phyloP scores from a whole-genome alignment of 2,888 invertebrate genomes.

The Melangyna quadrimaculata region DNA sequence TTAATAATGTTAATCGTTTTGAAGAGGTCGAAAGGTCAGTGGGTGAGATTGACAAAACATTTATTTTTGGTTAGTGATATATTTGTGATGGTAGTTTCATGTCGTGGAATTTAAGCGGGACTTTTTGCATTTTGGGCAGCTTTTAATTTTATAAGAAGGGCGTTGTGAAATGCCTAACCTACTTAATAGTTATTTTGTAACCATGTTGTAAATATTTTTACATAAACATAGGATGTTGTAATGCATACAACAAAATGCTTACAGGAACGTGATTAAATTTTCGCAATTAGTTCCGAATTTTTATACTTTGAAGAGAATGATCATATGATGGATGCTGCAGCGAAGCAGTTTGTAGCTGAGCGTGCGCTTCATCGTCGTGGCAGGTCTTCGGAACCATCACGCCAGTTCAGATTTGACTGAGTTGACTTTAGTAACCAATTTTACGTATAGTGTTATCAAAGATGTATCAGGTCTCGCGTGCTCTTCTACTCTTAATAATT shows the following conservation, averaged over 20 bases:
- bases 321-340: no score
- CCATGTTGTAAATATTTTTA: not conserved
- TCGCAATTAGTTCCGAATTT: no score
- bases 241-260: not conserved
- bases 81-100: not conserved
- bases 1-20: conserved; percentile 22
- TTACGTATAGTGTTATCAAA: no score
- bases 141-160: not conserved
- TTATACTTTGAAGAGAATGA: no score
- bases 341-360: no score
- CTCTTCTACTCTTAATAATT: no score
- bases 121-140: not conserved
- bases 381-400: no score
- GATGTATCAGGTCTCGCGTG: no score
- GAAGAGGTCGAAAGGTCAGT: conserved; percentile 47
- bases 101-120: not conserved
- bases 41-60: conserved; percentile 52
- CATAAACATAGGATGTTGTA: not conserved
- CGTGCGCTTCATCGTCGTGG: no score
- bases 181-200: not conserved
- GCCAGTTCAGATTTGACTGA: no score
- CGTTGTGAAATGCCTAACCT: not conserved
- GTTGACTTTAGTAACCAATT: no score
- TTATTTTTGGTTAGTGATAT: not conserved
- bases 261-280: no score